phyloP scores from a whole-genome alignment of 2,797 vertebrate genomes.

The Rallus crepitans region DNA sequence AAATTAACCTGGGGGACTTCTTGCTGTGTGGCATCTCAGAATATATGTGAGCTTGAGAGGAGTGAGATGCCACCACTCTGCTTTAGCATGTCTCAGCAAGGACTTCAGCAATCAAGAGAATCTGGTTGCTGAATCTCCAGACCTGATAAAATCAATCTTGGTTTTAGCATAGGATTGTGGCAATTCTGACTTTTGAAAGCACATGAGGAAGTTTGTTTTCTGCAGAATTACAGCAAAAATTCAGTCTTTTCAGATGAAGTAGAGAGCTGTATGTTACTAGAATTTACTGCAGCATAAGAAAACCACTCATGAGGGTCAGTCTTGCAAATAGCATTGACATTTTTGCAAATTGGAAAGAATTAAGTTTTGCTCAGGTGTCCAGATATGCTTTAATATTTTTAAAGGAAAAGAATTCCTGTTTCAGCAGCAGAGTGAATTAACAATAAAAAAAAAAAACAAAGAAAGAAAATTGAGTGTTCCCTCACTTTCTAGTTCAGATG shows the following conservation, averaged over 20 bases:
- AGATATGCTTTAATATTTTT: slow-evolving; percentile 1
- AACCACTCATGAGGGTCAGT: not conserved
- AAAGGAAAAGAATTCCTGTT: slow-evolving; percentile 32
- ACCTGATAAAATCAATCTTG: not conserved
- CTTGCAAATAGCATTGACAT: slow-evolving; percentile 10
- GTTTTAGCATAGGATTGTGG: not conserved
- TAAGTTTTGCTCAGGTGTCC: not conserved
- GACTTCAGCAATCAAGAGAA: not conserved
- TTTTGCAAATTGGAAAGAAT: slow-evolving; percentile 37
- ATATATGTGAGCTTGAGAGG: not conserved
- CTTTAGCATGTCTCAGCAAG: not conserved
- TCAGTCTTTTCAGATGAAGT: not conserved
- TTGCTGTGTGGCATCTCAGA: not conserved
- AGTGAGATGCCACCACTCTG: not conserved
- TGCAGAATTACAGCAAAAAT: not conserved
- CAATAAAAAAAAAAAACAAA: not conserved
- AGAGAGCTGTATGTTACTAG: not conserved
- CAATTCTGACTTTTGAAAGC: not conserved
- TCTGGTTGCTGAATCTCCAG: not conserved
- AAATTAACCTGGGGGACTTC: not conserved
- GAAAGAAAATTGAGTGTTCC: slow-evolving; percentile 7
- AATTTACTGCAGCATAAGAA: not conserved
- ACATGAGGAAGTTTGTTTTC: not conserved
- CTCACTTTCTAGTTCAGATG: slow-evolving; percentile 10
- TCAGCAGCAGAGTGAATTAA: slow-evolving; percentile 26